phyloP scores from a whole-genome alignment of 2,797 vertebrate genomes.

The Vespertilio murinus region DNA sequence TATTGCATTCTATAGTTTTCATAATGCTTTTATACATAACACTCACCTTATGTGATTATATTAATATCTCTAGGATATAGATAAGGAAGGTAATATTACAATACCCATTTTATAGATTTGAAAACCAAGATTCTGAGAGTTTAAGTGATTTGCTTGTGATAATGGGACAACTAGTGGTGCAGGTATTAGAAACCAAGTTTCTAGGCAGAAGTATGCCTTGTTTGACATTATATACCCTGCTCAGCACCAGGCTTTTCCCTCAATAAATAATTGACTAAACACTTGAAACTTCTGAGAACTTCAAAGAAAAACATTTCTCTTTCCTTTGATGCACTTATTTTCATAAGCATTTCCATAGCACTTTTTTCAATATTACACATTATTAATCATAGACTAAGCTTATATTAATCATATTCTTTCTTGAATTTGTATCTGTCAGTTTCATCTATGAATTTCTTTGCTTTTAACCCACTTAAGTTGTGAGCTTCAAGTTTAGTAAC shows the following conservation, averaged over 20 bases:
- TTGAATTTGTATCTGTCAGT: background rate
- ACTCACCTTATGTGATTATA: background rate
- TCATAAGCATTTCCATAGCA: background rate
- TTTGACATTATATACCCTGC: background rate
- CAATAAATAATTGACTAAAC: background rate
- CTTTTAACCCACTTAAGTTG: background rate
- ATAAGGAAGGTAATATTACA: background rate
- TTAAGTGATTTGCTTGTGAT: conserved; percentile 5
- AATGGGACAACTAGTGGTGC: background rate
- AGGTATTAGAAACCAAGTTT: background rate
- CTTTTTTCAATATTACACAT: background rate
- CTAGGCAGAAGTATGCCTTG: background rate
- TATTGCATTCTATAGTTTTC: conserved; percentile 8
- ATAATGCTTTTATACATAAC: background rate
- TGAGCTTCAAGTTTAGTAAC: background rate
- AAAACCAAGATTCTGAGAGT: conserved; percentile 7
- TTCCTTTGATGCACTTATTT: conserved; percentile 8
- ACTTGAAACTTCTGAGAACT: background rate
- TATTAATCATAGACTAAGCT: background rate
- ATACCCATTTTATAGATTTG: background rate
- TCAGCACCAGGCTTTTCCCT: background rate
- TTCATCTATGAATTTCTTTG: background rate
- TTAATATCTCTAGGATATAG: background rate
- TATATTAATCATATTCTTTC: background rate
- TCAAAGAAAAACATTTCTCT: background rate